Evolutionary conservation across 1,140 invertebrate genomes (phyloP).

Genomic region (Drosophila sturtevanti): DNA sequence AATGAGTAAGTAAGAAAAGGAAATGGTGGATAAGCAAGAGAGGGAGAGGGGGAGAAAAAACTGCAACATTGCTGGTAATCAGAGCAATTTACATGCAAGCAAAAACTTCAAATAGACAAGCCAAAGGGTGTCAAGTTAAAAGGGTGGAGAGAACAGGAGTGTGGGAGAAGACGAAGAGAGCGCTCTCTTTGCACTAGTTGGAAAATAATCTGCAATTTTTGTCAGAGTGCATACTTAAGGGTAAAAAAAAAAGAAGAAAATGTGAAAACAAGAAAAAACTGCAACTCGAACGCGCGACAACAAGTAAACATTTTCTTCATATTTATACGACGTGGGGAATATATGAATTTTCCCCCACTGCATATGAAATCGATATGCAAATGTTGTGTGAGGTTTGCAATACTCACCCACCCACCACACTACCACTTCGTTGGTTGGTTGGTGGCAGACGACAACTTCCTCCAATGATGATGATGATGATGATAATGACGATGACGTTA

Average conservation of each 20-base stretch:
- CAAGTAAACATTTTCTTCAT: slow-evolving; percentile 68
- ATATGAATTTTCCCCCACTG: slow-evolving; percentile 63
- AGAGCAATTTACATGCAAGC: slow-evolving; percentile 79
- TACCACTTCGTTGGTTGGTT: slow-evolving; percentile 23
- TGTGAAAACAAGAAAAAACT: slow-evolving; percentile 31
- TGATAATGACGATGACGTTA: background rate
- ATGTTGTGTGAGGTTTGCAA: slow-evolving; percentile 68
- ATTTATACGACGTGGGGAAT: slow-evolving; percentile 56
- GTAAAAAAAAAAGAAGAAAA: slow-evolving; percentile 36
- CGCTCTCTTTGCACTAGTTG: slow-evolving; percentile 25
- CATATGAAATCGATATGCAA: slow-evolving; percentile 82
- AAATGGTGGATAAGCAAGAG: slow-evolving; percentile 12
- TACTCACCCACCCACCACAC: too few relatives aligned
- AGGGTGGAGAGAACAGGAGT: background rate
- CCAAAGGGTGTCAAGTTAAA: slow-evolving; percentile 10
- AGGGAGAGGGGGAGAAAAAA: slow-evolving; percentile 43
- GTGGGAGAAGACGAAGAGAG: background rate
- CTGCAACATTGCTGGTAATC: slow-evolving; percentile 70
- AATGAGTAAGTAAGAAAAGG: slow-evolving; percentile 76
- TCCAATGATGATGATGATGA: slow-evolving; percentile 5
- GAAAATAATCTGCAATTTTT: slow-evolving; percentile 63
- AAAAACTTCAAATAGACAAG: slow-evolving; percentile 72
- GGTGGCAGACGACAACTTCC: slow-evolving; percentile 28
- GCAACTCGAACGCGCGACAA: slow-evolving; percentile 16
- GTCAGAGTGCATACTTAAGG: slow-evolving; percentile 49